A percentile compares a stretch with the other conserved stretches of the same genome.
Conservation (phyloP, 2,797 vertebrate genomes). For the Rhincodon typus region DNA sequence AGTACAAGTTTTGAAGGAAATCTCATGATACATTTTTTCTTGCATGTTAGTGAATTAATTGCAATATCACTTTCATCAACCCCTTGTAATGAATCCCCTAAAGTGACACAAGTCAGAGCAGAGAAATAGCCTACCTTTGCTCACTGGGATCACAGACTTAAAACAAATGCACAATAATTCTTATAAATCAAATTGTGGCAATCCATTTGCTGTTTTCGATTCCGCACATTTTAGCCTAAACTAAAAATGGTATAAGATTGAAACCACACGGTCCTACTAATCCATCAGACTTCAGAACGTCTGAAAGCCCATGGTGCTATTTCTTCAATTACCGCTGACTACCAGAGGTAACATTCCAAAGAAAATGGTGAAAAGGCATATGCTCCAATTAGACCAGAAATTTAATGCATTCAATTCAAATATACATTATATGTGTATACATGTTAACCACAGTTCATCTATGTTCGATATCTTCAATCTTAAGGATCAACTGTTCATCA, state of each 20-base stretch:
- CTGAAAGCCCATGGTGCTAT: neutral
- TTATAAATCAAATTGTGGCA: neutral
- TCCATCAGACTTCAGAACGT: neutral
- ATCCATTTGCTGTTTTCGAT: neutral
- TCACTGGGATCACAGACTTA: neutral
- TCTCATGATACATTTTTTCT: neutral
- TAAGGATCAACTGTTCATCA: neutral
- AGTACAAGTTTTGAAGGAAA: neutral
- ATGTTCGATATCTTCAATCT: neutral
- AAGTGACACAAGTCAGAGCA: neutral
- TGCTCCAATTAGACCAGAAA: neutral
- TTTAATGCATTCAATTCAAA: neutral
- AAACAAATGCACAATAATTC: neutral
- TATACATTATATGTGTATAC: neutral
- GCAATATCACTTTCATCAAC: neutral
- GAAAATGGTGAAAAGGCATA: neutral
- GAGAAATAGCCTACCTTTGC: neutral
- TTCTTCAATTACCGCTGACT: neutral
- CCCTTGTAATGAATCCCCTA: neutral
- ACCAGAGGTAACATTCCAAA: neutral
- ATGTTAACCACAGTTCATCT: neutral
- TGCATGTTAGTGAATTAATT: neutral
- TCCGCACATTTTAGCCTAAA: neutral
- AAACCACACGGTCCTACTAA: neutral
- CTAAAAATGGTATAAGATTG: neutral